These are phyloP conservation scores for Meiosimyza decipiens DNA, from an alignment of 2,888 invertebrate genomes.

Conservation along the genomic window DNA sequence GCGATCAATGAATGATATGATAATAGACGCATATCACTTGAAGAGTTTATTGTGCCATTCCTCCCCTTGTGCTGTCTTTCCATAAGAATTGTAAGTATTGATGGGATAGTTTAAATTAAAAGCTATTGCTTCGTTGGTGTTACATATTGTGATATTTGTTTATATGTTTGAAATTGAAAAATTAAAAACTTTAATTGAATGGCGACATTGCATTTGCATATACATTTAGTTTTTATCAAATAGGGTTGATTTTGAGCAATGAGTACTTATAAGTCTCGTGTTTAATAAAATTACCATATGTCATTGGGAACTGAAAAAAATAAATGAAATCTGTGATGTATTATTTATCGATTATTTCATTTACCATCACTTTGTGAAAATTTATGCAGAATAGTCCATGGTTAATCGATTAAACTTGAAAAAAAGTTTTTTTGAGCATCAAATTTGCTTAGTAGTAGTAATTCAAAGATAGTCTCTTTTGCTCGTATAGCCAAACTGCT, in stretches of 20 bases:
- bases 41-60: conserved; percentile 5
- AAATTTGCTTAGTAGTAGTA: too few species aligned
- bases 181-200: conserved; percentile 43
- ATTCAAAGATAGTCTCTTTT: too few species aligned
- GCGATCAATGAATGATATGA: conserved; percentile 29
- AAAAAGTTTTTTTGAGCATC: too few species aligned
- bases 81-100: background rate
- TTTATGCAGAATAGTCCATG: too few species aligned
- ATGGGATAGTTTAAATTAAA: background rate
- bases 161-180: conserved; percentile 41
- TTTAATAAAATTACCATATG: conserved; percentile 12
- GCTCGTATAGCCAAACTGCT: too few species aligned
- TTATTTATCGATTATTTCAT: too few species aligned
- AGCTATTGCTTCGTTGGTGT: conserved; percentile 24
- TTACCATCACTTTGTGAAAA: too few species aligned
- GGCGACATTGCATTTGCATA: conserved; percentile 43
- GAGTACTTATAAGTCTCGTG: background rate
- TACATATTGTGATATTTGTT: conserved; percentile 3
- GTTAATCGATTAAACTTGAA: too few species aligned
- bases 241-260: background rate
- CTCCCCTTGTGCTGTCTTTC: background rate
- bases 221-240: background rate
- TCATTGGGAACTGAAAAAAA: background rate
- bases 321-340: too few species aligned
- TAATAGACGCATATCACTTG: conserved; percentile 26